phyloP scores from a whole-genome alignment of 2,797 vertebrate species.

The Ambastaia sidthimunki region DNA sequence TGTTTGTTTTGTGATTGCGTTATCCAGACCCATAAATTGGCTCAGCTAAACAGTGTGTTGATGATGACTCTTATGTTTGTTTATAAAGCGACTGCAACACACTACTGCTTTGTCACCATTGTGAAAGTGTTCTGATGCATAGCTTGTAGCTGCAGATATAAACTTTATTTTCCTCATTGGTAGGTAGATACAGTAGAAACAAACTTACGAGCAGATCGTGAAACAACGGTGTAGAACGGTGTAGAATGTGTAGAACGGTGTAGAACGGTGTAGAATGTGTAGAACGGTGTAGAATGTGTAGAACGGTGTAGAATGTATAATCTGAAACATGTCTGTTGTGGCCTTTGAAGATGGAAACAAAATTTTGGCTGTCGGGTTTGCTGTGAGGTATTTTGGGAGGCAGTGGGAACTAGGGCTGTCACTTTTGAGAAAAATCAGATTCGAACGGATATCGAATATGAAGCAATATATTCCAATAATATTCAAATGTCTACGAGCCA shows the following conservation, averaged over 20 bases:
- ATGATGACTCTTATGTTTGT: background rate
- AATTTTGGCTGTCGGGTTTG: conserved; percentile 1
- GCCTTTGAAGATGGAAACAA: conserved; percentile 2
- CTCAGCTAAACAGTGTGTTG: no score
- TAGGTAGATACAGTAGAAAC: background rate
- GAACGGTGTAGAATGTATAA: background rate
- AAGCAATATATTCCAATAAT: no score
- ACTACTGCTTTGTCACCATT: background rate
- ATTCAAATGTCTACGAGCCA: no score
- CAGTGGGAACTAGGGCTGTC: no score
- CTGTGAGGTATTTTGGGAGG: background rate
- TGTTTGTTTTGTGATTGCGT: no score
- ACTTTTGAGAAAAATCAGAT: no score
- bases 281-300: no score
- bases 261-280: no score
- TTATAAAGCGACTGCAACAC: background rate
- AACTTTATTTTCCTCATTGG: background rate
- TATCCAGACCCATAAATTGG: no score
- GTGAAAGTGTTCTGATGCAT: background rate
- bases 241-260: no score
- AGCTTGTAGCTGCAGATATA: no score
- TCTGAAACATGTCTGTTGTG: conserved; percentile 16
- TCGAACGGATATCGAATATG: no score
- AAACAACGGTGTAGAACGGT: background rate
- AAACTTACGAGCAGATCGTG: background rate